Evolutionary conservation across 2,888 invertebrate species (phyloP).

Genomic region (Heliconius erato): DNA sequence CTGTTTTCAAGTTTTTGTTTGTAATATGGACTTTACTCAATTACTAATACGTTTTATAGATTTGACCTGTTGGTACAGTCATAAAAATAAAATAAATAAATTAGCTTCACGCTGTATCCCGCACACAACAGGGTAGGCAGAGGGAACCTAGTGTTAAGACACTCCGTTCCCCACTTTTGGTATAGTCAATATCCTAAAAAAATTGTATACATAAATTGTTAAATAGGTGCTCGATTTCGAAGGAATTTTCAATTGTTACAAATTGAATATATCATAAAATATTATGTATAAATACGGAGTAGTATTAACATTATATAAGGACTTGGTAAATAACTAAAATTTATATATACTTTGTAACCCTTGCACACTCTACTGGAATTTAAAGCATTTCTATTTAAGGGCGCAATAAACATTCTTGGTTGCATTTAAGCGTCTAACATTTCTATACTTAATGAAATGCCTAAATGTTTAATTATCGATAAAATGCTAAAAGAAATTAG

Average conservation of each 20-base stretch:
- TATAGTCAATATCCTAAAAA: neutral
- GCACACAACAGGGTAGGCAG: too few relatives aligned
- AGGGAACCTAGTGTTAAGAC: too few relatives aligned
- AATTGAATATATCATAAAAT: neutral
- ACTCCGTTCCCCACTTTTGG: too few relatives aligned
- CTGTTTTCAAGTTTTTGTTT: neutral
- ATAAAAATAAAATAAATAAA: too few relatives aligned
- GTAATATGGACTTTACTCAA: neutral
- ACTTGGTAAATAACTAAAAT: constrained; percentile 19
- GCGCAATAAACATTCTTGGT: constrained; percentile 46
- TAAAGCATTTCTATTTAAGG: constrained; percentile 48
- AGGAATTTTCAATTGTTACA: neutral
- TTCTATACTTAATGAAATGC: constrained; percentile 43
- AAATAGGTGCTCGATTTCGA: neutral
- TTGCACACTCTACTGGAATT: constrained; percentile 44
- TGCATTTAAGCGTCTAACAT: constrained; percentile 45
- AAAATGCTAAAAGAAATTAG: constrained; percentile 18
- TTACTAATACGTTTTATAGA: neutral
- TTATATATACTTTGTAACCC: constrained; percentile 41
- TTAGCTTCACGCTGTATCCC: too few relatives aligned
- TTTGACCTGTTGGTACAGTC: neutral
- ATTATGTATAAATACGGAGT: neutral
- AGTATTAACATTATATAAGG: neutral
- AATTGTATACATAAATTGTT: neutral
- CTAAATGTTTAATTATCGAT: constrained; percentile 20